Evolutionary conservation across 2,797 vertebrate species (phyloP).

Genomic region (Gobionotothen gibberifrons): DNA sequence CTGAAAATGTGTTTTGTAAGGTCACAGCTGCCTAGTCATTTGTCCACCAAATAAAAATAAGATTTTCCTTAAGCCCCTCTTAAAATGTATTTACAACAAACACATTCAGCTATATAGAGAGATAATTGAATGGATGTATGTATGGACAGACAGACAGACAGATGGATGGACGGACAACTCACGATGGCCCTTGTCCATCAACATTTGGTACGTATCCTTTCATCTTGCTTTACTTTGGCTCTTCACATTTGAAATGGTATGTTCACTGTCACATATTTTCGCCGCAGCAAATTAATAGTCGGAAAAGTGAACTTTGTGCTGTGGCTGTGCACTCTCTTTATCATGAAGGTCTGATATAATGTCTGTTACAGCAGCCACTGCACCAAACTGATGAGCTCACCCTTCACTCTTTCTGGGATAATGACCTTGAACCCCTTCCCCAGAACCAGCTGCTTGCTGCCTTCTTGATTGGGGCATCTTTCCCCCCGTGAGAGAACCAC

Average conservation of each 20-base stretch:
- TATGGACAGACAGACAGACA: too few relatives aligned
- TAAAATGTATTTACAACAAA: too few relatives aligned
- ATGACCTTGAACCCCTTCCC: conserved; percentile 40
- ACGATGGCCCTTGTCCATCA: background rate
- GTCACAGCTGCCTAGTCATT: too few relatives aligned
- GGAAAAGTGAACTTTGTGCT: background rate
- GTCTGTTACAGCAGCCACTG: conserved; percentile 1
- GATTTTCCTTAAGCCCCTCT: too few relatives aligned
- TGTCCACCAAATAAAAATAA: too few relatives aligned
- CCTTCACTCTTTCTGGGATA: conserved; percentile 36
- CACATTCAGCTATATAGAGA: background rate
- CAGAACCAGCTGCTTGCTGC: conserved; percentile 48
- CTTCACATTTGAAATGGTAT: background rate
- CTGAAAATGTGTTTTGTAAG: too few relatives aligned
- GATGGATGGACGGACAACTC: too few relatives aligned
- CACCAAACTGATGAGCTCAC: conserved; percentile 31
- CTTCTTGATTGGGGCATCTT: conserved; percentile 49
- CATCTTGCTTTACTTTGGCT: background rate
- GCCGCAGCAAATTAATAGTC: background rate
- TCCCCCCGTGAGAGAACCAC: conserved; percentile 33
- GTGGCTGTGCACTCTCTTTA: background rate
- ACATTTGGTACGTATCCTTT: background rate
- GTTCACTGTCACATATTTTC: background rate
- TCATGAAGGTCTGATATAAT: background rate
- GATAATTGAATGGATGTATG: background rate